Evolutionary conservation across 2,888 invertebrate genomes (phyloP).

Genomic region (Chironomus tentans): DNA sequence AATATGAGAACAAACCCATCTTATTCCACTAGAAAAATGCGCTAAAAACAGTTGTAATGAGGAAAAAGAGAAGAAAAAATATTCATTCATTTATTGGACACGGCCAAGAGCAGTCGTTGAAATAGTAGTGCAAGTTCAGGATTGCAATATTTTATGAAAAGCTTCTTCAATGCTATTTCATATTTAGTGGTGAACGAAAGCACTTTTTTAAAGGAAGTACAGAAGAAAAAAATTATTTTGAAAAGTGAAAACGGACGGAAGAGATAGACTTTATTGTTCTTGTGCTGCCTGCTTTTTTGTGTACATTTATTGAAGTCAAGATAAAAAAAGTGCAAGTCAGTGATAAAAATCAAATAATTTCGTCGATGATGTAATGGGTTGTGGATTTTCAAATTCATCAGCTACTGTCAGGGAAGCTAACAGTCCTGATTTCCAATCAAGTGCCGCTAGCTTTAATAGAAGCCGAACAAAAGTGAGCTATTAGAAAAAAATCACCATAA

Average conservation of each 20-base stretch:
- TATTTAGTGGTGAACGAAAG: not conserved
- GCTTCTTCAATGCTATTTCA: not conserved
- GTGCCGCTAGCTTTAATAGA: not conserved
- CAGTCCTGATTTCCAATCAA: slow-evolving; percentile 1
- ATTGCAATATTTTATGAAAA: not conserved
- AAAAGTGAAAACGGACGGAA: too few relatives aligned
- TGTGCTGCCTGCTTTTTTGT: too few relatives aligned
- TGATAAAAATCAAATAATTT: not conserved
- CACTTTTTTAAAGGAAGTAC: not conserved
- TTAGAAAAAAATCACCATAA: too few relatives aligned
- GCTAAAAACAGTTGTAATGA: too few relatives aligned
- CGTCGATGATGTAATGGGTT: slow-evolving; percentile 9
- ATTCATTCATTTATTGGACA: not conserved
- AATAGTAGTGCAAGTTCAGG: not conserved
- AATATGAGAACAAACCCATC: too few relatives aligned
- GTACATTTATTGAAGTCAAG: too few relatives aligned
- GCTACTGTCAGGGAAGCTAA: not conserved
- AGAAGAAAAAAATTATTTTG: too few relatives aligned
- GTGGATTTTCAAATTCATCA: slow-evolving; percentile 3
- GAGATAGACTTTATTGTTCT: too few relatives aligned
- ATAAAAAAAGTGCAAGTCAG: not conserved
- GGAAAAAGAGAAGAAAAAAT: too few relatives aligned
- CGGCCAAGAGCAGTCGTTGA: not conserved
- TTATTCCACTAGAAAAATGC: too few relatives aligned
- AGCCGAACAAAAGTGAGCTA: not conserved